Percentiles rank a stretch among this genome's conserved stretches.
These are phyloP conservation scores for Odontesthes bonariensis DNA, from an alignment of 2,113 vertebrate species.

Conservation along the genomic window DNA sequence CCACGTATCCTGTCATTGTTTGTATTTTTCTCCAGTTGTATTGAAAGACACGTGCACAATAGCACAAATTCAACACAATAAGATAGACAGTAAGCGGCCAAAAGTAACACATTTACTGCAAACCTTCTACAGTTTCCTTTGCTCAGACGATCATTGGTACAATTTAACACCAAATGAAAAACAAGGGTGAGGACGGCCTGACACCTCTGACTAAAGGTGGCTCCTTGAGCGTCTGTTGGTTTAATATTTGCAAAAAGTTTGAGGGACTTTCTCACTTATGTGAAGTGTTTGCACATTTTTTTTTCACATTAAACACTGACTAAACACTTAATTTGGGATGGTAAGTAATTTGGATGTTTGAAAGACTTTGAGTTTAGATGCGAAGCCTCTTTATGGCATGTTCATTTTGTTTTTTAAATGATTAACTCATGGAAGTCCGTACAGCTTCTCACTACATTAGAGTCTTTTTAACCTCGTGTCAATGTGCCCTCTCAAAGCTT, in stretches of 20 bases:
- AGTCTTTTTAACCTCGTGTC: conserved; percentile 35
- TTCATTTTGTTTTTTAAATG: neutral
- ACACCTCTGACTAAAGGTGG: neutral
- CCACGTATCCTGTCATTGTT: conserved; percentile 65
- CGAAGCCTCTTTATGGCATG: neutral
- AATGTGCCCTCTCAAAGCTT: neutral
- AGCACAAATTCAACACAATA: neutral
- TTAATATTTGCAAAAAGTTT: neutral
- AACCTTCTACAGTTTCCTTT: neutral
- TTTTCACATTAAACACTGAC: neutral
- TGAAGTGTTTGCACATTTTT: neutral
- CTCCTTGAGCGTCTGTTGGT: neutral
- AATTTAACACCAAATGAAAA: neutral
- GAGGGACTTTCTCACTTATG: neutral
- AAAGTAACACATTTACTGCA: neutral
- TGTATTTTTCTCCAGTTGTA: neutral
- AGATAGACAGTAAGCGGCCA: neutral
- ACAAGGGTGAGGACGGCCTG: too few relatives aligned
- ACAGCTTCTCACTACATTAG: conserved; percentile 15
- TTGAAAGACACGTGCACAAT: too few relatives aligned
- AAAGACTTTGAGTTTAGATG: neutral
- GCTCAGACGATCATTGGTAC: too few relatives aligned
- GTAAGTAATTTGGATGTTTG: neutral
- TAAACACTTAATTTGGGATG: neutral
- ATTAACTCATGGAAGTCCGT: neutral